Base-by-base conservation (phyloP, 1,140 invertebrate genomes). In the Manduca sexta region DNA sequence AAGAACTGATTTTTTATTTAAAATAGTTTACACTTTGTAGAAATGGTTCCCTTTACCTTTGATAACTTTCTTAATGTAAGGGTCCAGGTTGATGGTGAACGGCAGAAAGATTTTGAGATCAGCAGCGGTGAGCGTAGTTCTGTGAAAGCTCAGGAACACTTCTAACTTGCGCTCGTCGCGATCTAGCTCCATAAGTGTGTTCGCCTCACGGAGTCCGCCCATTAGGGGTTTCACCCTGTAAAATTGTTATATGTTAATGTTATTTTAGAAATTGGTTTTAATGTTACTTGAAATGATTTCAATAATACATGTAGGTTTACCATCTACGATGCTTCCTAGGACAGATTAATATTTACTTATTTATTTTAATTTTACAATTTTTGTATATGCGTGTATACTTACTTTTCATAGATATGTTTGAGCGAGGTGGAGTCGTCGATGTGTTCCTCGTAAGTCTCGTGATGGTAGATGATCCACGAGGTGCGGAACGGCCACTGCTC, bases 401-500 rank as follows among this genome's bases (percentile, higher is more conserved):
- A 97, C 96, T 97, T 97, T 67, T 98, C 95, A 81, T 97, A 98
- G 48, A 98, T 90, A 56, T 90, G 89, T 84, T 97, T 96, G 3
- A 98, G 84, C 2, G 96, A 93, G 30, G 92, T 92, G 45, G 89
- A 90, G 76, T 98, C 96, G 45, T 98, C 96, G 10, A 97, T 88
- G 45, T 89, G 90, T 31, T 97, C 94, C 73, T 98, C 96, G 64
- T 91, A 92, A 45, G 93, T 91, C 78, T 98, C 97, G 74, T 95
- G 96, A 80, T 97, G 93, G 56, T 98, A 90, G 47, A 98, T 98
- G 56, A 99, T 94, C 97, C 97, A 99, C 11, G 97, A 98, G 8
- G 97, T 96, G 47, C 97, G 88, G 79, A 97, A 97, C 0, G 98
- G 97, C 98, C 98, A 99, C 80, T 99, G 98, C 81, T 99, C 98